Base-by-base conservation (phyloP, 2,113 vertebrate genomes). In the Tauraco erythrolophus region DNA sequence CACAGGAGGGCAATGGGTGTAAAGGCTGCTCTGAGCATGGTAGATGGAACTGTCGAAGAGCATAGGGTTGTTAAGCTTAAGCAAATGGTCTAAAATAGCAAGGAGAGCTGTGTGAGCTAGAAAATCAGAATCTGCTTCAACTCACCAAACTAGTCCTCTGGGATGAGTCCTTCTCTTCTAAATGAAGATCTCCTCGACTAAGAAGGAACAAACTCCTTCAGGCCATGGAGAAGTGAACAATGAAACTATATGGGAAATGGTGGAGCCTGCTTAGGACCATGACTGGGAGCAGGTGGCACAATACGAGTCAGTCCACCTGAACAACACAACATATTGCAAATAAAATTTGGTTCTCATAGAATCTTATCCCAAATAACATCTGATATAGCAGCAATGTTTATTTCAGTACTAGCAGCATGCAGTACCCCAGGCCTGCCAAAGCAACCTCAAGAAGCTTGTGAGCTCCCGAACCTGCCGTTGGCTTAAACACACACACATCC, bases 11-110 rank as follows among this genome's bases (percentile, higher is more conserved):
- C 51, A 60, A 51, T 8, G 31, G 64, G 56, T 31, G 11, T 2
- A 33, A 37, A 51, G 51, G 45, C 16, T 65, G 61, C 77, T 86
- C 54, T 30, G 50, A 79, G 28, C 45, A 57, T 54, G 16, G 2
- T 0, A 0, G 77, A 12, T 60, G 10, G 17, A 50, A 30, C 19
- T 7, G 3, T 7, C 9, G 22, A 70, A 50, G 28, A 70, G 46
- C 18, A 10, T 23, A 22, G 39, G 30, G 25, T 66, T 33, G 62
- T 30, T 41, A 24, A 84, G 45, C 48, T 86, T 35, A 57, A 57
- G 13, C 11, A 66, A 50, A 41, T 3, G 33, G 22, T 4, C 60
- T 43, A 74, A 87, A 74, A 69, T 5, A 79, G 37, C 37, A 43
- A 64, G 37, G 71, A 74, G 22, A 69, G 7, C 25, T 72, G 65